Base-by-base conservation (phyloP, 2,113 vertebrate species). In the Myotis yumanensis region DNA sequence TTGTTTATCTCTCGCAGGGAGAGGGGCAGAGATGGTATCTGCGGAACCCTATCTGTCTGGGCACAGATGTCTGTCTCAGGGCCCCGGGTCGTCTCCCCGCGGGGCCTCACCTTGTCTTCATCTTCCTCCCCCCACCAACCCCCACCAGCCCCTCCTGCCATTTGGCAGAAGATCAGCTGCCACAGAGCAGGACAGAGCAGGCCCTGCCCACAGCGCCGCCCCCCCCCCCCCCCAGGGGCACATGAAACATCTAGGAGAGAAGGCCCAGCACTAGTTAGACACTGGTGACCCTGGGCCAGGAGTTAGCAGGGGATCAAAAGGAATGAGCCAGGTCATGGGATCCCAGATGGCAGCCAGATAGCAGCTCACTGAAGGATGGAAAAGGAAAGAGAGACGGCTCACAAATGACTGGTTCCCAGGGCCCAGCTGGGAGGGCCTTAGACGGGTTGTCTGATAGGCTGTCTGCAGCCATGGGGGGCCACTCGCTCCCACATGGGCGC, bases 1-100 rank as follows among this genome's bases (percentile, higher is more conserved):
- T 97, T 98, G 98, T 98, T 99, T 99, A 98, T 99, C 98, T 98
- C 98, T 98, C 96, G 0, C 97, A 97, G 98, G 98, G 98, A 98
- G 97, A 98, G 97, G 91, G 94, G 90, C 97, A 96, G 93, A 98
- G 99, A 99, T 99, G 97, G 92, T 98, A 99, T 99, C 98, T 96
- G 98, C 96, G 97, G 97, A 97, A 96, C 98, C 97, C 97, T 99
- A 98, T 99, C 98, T 98, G 98, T 98, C 98, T 98, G 97, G 98
- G 98, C 98, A 98, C 99, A 99, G 98, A 99, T 98, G 98, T 98
- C 98, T 98, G 98, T 97, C 98, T 98, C 97, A 95, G 97, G 97
- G 94, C 28, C 98, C 97, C 92, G 98, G 97, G 98, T 98, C 98
- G 97, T 98, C 97, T 97, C 98, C 98, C 98, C 98, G 97, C 98